A percentile compares a stretch with the other conserved stretches of the same genome.
Conservation (phyloP, 2,888 invertebrate genomes). For the Trisateles emortualis region DNA sequence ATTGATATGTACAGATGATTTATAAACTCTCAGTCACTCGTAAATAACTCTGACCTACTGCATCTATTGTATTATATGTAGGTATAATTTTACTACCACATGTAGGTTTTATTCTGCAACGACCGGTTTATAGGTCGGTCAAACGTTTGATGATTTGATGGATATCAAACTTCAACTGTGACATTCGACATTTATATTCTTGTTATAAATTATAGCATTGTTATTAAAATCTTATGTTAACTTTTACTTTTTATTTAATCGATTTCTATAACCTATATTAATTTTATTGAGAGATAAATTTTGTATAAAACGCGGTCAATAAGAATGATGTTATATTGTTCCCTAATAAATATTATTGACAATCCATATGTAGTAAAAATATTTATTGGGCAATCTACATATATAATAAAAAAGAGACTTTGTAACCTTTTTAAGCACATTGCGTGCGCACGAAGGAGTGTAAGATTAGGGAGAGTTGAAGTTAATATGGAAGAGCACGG, state of each 20-base stretch:
- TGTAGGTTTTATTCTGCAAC: conserved; percentile 55
- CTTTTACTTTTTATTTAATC: conserved; percentile 55
- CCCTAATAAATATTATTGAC: conserved; percentile 13
- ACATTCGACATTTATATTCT: conserved; percentile 51
- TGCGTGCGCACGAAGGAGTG: too few species aligned
- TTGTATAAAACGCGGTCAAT: conserved; percentile 38
- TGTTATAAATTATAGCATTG: conserved; percentile 57
- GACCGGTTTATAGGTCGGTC: conserved; percentile 57
- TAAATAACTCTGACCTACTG: conserved; percentile 69
- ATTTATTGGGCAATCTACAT: background rate
- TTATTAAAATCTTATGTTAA: conserved; percentile 44
- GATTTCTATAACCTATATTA: conserved; percentile 50
- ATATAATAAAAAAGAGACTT: too few species aligned
- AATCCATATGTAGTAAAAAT: conserved; percentile 4
- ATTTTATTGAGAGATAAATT: conserved; percentile 39
- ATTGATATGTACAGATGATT: conserved; percentile 76
- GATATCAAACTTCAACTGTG: conserved; percentile 51
- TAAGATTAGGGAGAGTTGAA: too few species aligned
- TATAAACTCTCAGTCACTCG: conserved; percentile 69
- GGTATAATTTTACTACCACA: conserved; percentile 47
- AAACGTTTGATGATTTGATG: conserved; percentile 53
- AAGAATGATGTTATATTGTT: conserved; percentile 8
- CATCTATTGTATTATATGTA: conserved; percentile 55
- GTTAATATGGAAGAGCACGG: too few species aligned
- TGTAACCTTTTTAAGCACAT: too few species aligned